phyloP scores from a whole-genome alignment of 2,888 invertebrate species.

The Actias luna region DNA sequence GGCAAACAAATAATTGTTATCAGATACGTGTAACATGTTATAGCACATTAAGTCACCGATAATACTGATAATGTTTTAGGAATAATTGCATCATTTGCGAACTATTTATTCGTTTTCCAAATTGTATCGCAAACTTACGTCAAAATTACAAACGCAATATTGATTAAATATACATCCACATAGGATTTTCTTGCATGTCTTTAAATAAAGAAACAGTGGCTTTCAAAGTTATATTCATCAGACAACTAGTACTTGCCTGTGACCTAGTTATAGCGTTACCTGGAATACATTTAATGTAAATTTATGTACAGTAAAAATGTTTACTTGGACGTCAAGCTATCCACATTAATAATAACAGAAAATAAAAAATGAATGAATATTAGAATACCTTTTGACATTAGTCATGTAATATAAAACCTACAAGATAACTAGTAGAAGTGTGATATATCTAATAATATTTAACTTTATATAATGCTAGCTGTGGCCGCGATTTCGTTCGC shows the following conservation, averaged over 20 bases:
- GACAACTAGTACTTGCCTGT: not conserved
- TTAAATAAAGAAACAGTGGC: not conserved
- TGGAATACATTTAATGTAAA: not conserved
- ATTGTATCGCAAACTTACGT: constrained; percentile 6
- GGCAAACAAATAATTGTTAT: not conserved
- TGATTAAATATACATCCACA: constrained; percentile 10
- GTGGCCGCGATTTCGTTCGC: too few species aligned
- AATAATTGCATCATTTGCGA: constrained; percentile 5
- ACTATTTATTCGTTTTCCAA: not conserved
- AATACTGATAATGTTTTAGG: constrained; percentile 4
- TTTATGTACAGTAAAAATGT: too few species aligned
- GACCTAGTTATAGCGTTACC: not conserved
- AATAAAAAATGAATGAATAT: too few species aligned
- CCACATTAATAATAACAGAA: too few species aligned
- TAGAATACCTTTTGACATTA: too few species aligned
- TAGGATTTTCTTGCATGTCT: constrained; percentile 1
- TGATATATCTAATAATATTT: too few species aligned
- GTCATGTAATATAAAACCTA: too few species aligned
- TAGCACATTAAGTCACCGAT: constrained; percentile 9
- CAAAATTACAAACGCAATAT: constrained; percentile 1
- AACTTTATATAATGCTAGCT: too few species aligned
- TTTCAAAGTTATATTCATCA: not conserved
- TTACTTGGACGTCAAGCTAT: too few species aligned
- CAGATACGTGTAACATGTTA: not conserved
- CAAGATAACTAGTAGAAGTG: too few species aligned